Base-by-base conservation (phyloP, 2,113 vertebrate species). In the Corydoras maculifer region DNA sequence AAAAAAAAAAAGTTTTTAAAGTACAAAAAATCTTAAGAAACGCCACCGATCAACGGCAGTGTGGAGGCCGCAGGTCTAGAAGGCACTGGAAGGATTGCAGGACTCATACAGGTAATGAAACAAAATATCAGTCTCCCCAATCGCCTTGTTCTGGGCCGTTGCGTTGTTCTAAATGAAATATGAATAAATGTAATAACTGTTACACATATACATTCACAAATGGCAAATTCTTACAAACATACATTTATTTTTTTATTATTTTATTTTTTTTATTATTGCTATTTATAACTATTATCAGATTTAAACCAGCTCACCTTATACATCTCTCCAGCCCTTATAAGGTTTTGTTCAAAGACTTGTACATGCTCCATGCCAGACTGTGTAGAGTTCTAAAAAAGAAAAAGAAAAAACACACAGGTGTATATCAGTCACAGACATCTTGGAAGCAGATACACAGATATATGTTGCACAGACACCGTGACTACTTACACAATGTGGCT, bases 91-190 rank as follows among this genome's bases (percentile, higher is more conserved):
- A 32, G 50, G 32, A 0, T 35, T 66, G 70, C 77, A 81, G 48
- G 77, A 81, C 49, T 76, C 74, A 4, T 68, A 75, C 51, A 85
- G 71, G 18, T 81, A 82, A n/a, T 83, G 82, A 63, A 90, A 90
- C 10, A 93, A 86, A 69, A 91, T 85, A 79, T 90, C 79, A 62
- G 92, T 70, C 62, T 93, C 93, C 65, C 92, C 88, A 0, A 93
- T 75, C 18, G 82, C 90, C 87, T 93, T 94, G 77, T 80, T 91
- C 68, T 84, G 10, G 79, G 70, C 87, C 87, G 14, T 82, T 77
- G 25, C 30, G 14, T 61, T 65, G 58, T 60, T 60, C 70, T 79
- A 68, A 59, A 77, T 65, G 12, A 59, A 3, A 25, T 25, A 25
- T 25, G 18, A 25, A 25, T 2, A 25, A 25, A 25, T 25, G 2